Conservation (phyloP, 2,113 vertebrate genomes). For the Grus americana region DNA sequence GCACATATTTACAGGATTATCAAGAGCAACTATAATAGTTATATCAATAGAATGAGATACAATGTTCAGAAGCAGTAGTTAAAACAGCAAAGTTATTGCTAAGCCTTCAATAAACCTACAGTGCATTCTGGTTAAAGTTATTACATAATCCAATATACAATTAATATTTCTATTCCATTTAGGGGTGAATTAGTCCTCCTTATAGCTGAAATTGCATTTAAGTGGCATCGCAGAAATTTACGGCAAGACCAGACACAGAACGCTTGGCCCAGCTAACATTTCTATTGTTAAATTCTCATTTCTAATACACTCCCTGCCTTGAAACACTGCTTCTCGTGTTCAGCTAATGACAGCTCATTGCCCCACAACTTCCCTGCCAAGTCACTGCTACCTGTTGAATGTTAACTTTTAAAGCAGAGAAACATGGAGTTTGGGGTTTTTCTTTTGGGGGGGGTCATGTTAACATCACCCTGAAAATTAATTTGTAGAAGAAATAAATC, state of each 20-base stretch:
- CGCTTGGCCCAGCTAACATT: background rate
- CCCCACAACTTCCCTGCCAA: background rate
- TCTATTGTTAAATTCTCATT: background rate
- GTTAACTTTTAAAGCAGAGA: background rate
- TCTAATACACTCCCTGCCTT: background rate
- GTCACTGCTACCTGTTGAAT: background rate
- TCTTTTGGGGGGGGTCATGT: no score
- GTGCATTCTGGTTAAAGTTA: background rate
- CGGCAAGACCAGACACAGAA: background rate
- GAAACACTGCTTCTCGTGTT: background rate
- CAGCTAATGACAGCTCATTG: background rate
- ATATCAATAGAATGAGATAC: background rate
- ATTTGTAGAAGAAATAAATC: background rate
- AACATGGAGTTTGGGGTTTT: background rate
- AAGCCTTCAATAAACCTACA: background rate
- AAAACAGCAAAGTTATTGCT: background rate
- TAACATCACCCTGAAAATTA: background rate
- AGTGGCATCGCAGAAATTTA: background rate
- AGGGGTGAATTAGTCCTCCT: background rate
- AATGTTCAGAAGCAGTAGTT: constrained; percentile 1
- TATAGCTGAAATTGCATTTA: background rate
- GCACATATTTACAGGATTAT: background rate
- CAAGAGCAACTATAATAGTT: background rate
- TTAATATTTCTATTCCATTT: constrained; percentile 19
- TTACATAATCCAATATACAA: background rate